Base-by-base conservation (phyloP, 2,797 vertebrate species). In the Vultur gryphus region DNA sequence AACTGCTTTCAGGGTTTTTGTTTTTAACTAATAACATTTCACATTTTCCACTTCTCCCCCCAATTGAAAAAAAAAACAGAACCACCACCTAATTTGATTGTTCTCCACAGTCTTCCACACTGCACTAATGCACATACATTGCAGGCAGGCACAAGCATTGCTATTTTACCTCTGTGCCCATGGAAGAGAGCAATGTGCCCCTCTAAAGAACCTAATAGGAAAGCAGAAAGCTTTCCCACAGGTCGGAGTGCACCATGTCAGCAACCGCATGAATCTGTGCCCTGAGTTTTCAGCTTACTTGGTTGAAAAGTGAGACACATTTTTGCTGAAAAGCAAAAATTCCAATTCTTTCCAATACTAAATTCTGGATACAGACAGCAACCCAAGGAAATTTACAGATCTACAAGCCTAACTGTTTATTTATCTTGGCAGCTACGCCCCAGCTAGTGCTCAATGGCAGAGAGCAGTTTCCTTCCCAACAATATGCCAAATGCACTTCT, bases 381-480 rank as follows among this genome's bases (percentile, higher is more conserved):
- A 64, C 31, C 19, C 37, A 46, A 57, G 31, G 21, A 75, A n/a
- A 46, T n/a, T 14, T 54, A 67, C 64, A 37, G 64, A 43, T n/a
- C 51, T 46, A 57, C 77, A 77, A 6, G 66, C 33, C 26, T 79
- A 79, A 59, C 66, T 48, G 55, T 24, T 92, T 87, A 19, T 90
- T 92, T 66, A 16, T 24, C 37, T 80, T 65, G 84, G 84, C 87
- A 82, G 67, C 57, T 46, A 18, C 16, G 6, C 24, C 11, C 23
- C 67, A 72, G 71, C 48, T 79, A 54, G 35, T 19, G 51, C 76
- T 93, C 43, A 2, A 6, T 58, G 69, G 82, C 87, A 90, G 65
- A 71, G 88, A 76, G 67, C 77, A 57, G 39, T 26, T 89, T 86
- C 66, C 51, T 80, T 84, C 87, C 89, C 67, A 75, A 65, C 70